phyloP scores from a whole-genome alignment of 2,797 vertebrate genomes.

The Phataginus tetradactyla region DNA sequence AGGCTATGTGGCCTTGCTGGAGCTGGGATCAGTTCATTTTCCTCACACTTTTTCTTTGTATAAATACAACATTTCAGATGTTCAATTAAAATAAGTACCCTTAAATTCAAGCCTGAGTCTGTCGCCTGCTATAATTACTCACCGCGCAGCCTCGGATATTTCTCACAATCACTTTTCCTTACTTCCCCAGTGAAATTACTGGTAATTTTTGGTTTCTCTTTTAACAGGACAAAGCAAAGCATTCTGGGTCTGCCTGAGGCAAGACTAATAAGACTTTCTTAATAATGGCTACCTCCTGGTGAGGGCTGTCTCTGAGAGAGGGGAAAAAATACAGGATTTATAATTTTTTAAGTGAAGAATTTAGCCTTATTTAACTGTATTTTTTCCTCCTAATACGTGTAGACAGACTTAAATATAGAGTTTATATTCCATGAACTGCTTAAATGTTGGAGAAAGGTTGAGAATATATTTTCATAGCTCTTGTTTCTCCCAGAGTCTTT shows the following conservation, averaged over 20 bases:
- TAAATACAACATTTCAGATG: conserved; percentile 91
- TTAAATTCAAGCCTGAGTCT: conserved; percentile 91
- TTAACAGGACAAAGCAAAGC: conserved; percentile 87
- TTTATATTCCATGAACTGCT: conserved; percentile 26
- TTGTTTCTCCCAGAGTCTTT: not conserved
- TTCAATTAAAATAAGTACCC: conserved; percentile 92
- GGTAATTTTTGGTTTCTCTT: conserved; percentile 90
- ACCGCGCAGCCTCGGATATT: conserved; percentile 81
- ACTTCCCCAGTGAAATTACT: conserved; percentile 87
- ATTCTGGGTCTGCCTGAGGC: conserved; percentile 73
- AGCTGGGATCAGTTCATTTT: conserved; percentile 84
- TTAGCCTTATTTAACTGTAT: not conserved
- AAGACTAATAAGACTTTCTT: conserved; percentile 80
- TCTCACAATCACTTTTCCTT: conserved; percentile 89
- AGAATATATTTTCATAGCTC: not conserved
- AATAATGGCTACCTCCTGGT: conserved; percentile 72
- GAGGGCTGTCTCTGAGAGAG: conserved; percentile 58
- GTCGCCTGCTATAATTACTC: conserved; percentile 88
- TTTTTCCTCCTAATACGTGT: not conserved
- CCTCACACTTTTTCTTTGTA: conserved; percentile 88
- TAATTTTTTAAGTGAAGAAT: conserved; percentile 68
- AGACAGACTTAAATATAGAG: not conserved
- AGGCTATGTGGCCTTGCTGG: not conserved
- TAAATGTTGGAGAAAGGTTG: not conserved
- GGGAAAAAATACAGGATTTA: conserved; percentile 68